These are phyloP conservation scores for Phataginus tricuspis DNA, from an alignment of 2,797 vertebrate species.

Conservation along the genomic window DNA sequence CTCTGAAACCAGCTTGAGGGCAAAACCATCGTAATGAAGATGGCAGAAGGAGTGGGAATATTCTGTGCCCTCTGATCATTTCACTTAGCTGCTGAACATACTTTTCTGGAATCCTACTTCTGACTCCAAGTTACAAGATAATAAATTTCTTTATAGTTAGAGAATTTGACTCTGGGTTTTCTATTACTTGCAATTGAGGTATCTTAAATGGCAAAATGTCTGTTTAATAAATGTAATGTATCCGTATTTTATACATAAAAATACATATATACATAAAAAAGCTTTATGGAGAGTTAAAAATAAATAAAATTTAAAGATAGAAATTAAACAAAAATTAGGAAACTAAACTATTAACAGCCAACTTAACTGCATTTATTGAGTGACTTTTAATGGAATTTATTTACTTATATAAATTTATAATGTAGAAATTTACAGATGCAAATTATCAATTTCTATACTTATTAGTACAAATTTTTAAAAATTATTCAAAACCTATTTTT, in stretches of 20 bases:
- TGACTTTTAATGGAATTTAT: conserved; percentile 19
- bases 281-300: neutral
- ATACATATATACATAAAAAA: neutral
- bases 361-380: neutral
- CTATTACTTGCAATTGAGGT: neutral
- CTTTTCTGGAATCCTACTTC: neutral
- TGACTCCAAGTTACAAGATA: conserved; percentile 11
- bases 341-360: neutral
- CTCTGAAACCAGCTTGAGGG: neutral
- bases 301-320: conserved; percentile 16
- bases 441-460: neutral
- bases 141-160: neutral
- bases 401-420: neutral
- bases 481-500: conserved; percentile 21
- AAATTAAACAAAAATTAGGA: conserved; percentile 9
- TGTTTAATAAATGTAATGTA: neutral
- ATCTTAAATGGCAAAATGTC: neutral
- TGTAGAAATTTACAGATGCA: neutral
- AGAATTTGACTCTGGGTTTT: conserved; percentile 15
- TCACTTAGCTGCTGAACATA: neutral
- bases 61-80: neutral
- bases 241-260: conserved; percentile 3
- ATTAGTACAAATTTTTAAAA: neutral
- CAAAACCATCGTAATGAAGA: neutral
- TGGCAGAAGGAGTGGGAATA: neutral